These are phyloP conservation scores for Zingel zingel DNA, from an alignment of 2,113 vertebrate species.

Conservation along the genomic window DNA sequence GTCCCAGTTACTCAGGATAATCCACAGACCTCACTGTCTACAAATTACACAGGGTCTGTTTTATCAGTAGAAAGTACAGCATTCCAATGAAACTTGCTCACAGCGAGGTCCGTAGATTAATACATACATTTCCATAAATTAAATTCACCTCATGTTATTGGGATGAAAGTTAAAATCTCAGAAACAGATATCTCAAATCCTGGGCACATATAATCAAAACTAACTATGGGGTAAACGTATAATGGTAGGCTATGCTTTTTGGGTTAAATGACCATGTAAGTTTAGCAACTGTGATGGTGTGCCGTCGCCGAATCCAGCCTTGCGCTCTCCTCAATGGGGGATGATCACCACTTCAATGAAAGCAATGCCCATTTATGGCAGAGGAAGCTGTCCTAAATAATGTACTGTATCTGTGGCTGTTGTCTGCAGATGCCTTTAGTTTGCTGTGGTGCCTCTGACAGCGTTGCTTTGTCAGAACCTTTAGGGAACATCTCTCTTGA, in stretches of 20 bases:
- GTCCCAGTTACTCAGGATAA: constrained; percentile 32
- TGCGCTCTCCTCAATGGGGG: neutral
- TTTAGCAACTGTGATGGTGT: neutral
- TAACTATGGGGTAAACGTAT: neutral
- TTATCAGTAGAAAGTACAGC: constrained; percentile 3
- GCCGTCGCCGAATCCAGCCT: neutral
- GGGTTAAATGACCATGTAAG: neutral
- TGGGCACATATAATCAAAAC: neutral
- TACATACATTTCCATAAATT: neutral
- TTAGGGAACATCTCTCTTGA: neutral
- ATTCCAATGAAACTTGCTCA: constrained; percentile 23
- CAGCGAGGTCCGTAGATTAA: constrained; percentile 8
- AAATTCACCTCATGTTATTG: neutral
- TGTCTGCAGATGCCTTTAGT: neutral
- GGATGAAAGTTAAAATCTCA: neutral
- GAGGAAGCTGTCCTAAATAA: neutral
- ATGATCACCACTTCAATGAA: neutral
- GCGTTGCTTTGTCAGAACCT: neutral
- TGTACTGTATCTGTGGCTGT: constrained; percentile 2
- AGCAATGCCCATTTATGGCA: neutral
- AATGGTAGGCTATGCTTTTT: neutral
- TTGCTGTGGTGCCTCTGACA: constrained; percentile 4
- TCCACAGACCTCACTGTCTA: constrained; percentile 43
- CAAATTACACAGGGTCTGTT: constrained; percentile 15
- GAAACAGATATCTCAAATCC: neutral